Evolutionary conservation across 1,140 invertebrate species (phyloP).

Genomic region (Halictus rubicundus): DNA sequence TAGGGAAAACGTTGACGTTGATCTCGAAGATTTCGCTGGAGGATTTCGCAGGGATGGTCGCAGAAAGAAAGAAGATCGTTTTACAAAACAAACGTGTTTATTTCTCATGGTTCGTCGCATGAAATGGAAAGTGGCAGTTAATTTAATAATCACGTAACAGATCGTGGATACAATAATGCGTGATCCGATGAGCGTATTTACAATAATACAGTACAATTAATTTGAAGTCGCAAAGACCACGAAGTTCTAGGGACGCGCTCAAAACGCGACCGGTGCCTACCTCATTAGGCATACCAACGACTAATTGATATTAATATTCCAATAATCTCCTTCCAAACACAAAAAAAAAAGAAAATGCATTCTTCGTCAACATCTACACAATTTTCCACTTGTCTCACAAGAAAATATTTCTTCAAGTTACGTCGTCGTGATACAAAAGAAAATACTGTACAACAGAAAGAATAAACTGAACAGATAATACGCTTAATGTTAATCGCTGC

Average conservation of each 20-base stretch:
- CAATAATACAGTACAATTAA: conserved; percentile 63
- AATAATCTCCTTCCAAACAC: too few relatives aligned
- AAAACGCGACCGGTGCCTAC: neutral
- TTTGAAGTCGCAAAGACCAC: conserved; percentile 44
- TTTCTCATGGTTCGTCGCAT: conserved; percentile 62
- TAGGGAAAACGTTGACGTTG: too few relatives aligned
- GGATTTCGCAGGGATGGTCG: neutral
- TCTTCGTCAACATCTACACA: too few relatives aligned
- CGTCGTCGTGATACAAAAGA: too few relatives aligned
- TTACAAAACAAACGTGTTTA: conserved; percentile 69
- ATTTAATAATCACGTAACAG: conserved; percentile 67
- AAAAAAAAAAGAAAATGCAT: too few relatives aligned
- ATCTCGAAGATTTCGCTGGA: neutral
- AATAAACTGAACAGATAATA: too few relatives aligned
- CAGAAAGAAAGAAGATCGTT: conserved; percentile 17
- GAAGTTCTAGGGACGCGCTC: conserved; percentile 8
- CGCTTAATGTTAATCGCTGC: too few relatives aligned
- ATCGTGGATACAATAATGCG: conserved; percentile 58
- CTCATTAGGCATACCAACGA: neutral
- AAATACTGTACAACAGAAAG: too few relatives aligned
- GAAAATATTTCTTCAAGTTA: too few relatives aligned
- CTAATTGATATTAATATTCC: too few relatives aligned
- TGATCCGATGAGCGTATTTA: conserved; percentile 69
- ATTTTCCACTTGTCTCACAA: too few relatives aligned
- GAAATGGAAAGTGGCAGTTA: conserved; percentile 66